Evolutionary conservation across 2,888 invertebrate species (phyloP).

Genomic region (Drosophila percnosoma): DNA sequence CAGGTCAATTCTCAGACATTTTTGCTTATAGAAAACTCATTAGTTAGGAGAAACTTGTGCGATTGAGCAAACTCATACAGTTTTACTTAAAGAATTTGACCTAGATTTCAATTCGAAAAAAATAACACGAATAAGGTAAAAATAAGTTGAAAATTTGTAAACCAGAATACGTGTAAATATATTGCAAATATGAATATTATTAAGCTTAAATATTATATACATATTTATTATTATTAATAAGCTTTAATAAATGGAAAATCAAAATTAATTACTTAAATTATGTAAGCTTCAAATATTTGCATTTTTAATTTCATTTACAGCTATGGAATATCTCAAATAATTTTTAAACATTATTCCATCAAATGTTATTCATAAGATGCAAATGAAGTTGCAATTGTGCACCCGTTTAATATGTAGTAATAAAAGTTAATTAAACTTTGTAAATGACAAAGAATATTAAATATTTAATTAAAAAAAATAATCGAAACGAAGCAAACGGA

Average conservation of each 20-base stretch:
- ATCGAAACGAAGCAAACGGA: too few relatives aligned
- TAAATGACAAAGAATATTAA: neutral
- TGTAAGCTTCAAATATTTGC: neutral
- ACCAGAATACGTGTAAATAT: neutral
- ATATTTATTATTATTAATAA: neutral
- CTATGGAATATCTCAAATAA: neutral
- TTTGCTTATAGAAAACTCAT: neutral
- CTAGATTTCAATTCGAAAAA: neutral
- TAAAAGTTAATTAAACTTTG: neutral
- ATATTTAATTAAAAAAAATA: neutral
- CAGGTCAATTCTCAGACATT: conserved; percentile 23
- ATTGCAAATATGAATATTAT: neutral
- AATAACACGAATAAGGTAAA: too few relatives aligned
- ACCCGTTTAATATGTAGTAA: neutral
- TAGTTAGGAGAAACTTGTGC: neutral
- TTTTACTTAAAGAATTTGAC: neutral
- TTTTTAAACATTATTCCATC: neutral
- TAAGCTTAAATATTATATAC: neutral
- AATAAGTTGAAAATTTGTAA: neutral
- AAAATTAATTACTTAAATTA: neutral
- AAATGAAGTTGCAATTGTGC: neutral
- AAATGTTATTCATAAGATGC: neutral
- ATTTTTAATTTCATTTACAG: neutral
- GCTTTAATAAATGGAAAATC: neutral
- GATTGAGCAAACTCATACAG: neutral